These are phyloP conservation scores for Bagarius yarrelli DNA, from an alignment of 2,113 vertebrate species.

Conservation along the genomic window DNA sequence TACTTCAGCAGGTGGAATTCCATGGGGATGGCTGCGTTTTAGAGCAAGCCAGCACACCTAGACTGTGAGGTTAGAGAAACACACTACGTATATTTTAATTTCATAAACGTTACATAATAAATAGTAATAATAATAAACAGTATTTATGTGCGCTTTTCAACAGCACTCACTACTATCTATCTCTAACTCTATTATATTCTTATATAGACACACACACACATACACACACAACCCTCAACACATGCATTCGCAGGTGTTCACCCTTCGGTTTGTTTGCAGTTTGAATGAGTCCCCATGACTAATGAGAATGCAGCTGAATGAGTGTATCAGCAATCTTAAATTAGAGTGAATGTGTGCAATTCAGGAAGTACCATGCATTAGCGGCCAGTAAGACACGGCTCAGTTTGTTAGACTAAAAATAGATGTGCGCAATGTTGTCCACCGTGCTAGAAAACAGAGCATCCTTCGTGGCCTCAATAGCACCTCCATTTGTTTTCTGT, in stretches of 20 bases:
- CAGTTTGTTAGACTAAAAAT: constrained; percentile 48
- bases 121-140: no score
- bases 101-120: no score
- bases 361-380: constrained; percentile 24
- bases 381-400: constrained; percentile 31
- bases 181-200: not conserved
- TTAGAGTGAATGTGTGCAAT: constrained; percentile 17
- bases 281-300: constrained; percentile 31
- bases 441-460: constrained; percentile 34
- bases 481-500: constrained; percentile 38
- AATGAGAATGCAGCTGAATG: constrained; percentile 20
- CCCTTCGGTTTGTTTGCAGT: constrained; percentile 13
- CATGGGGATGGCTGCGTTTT: constrained; percentile 20
- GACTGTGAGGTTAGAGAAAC: constrained; percentile 28
- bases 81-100: not conserved
- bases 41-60: constrained; percentile 17
- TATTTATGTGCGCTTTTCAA: constrained; percentile 17
- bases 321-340: not conserved
- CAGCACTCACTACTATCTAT: not conserved
- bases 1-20: constrained; percentile 51
- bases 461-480: constrained; percentile 26
- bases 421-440: constrained; percentile 29
- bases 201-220: not conserved
- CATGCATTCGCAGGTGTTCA: constrained; percentile 14
- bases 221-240: not conserved